Base-by-base conservation (phyloP, 1,140 invertebrate genomes). In the Colletes latitarsis region DNA sequence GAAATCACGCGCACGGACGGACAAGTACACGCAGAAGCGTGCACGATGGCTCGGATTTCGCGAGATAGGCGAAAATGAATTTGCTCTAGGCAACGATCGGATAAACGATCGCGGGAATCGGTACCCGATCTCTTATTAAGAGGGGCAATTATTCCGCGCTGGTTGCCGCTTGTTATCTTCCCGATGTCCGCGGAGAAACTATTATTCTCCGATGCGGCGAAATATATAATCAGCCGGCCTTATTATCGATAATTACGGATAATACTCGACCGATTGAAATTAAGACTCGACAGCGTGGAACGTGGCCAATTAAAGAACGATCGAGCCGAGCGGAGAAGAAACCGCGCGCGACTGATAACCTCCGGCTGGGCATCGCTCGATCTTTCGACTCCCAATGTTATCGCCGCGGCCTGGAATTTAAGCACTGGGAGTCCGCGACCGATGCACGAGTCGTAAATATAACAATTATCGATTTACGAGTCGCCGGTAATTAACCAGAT, bases 401-500 rank as follows among this genome's bases (percentile, higher is more conserved):
- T 86, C 84, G 19, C 8, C 15, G 1, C 46, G 49, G 55, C 57
- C 55, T 66, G 77, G 67, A 71, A 71, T 86, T 82, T 77, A 19
- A 82, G 55, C 77, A 81, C 72, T 67, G 62, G 19, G 57, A 60
- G 53, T 46, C 19, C 52, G 21, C 82, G 58, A 43, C 46, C 19
- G 72, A 84, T 57, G 71, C 52, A 49, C 4, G 46, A 58, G 77
- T 80, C 76, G 62, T 83, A 81, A 81, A 71, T 75, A 87, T 83
- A 86, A 86, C 57, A 77, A 86, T 87, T 86, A 82, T 87, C 74
- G 73, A 63, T 71, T 69, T 70, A 82, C 68, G 70, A 68, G 79
- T 39, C 3, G 63, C 19, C 63, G 57, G 64, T 70, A 81, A 87
- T 85, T 82, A 86, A 73, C 72, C 21, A 55, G 39, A 68, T 52